These are phyloP conservation scores for Bucorvus abyssinicus DNA, from an alignment of 2,797 vertebrate genomes.

Conservation along the genomic window DNA sequence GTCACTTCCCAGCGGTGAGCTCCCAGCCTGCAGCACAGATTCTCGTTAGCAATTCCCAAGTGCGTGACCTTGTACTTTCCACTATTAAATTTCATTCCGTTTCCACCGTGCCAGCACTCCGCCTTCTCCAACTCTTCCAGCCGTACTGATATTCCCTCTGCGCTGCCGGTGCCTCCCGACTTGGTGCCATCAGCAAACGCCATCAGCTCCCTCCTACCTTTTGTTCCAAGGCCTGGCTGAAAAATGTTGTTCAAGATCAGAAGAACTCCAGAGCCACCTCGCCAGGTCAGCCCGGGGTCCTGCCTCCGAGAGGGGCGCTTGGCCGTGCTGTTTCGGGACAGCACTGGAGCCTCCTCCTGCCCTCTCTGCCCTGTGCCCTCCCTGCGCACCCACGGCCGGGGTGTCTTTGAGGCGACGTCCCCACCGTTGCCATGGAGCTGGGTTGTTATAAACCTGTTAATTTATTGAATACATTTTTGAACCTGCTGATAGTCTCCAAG, in stretches of 20 bases:
- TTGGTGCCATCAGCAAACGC: not conserved
- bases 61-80: slow-evolving; percentile 34
- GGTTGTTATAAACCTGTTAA: not conserved
- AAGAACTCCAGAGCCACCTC: fast-evolving
- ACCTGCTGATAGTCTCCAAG: not conserved
- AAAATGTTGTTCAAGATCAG: not conserved
- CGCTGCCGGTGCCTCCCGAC: not conserved
- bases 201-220: not conserved
- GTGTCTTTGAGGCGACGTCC: not conserved
- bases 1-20: slow-evolving; percentile 7
- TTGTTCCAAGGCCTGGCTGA: not conserved
- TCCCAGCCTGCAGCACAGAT: slow-evolving; percentile 22
- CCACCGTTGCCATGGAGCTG: not conserved
- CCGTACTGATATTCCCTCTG: not conserved
- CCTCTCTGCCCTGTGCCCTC: not conserved
- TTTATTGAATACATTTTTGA: not conserved
- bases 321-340: too few species aligned
- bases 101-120: slow-evolving; percentile 12
- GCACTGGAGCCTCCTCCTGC: not conserved
- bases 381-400: too few species aligned
- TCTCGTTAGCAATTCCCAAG: slow-evolving; percentile 25
- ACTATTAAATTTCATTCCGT: slow-evolving; percentile 43
- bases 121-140: not conserved
- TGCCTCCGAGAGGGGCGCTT: not conserved
- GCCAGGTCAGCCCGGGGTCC: not conserved